phyloP scores from a whole-genome alignment of 37 sponge, comb jelly and placozoan genomes.

The Chondrosia reniformis region DNA sequence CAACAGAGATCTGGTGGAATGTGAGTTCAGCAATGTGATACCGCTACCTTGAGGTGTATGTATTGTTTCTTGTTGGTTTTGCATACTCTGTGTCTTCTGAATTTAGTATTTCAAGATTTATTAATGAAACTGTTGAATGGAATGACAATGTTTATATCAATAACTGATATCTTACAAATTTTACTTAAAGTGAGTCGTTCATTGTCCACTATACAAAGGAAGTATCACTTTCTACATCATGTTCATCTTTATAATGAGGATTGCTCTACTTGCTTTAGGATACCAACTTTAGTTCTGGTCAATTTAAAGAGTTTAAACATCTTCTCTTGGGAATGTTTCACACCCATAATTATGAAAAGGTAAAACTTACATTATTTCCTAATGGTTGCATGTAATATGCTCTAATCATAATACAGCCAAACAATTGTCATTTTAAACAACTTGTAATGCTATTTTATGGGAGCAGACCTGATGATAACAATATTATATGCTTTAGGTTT shows the following conservation, averaged over 20 bases:
- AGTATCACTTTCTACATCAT: not conserved
- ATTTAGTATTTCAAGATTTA: conserved; percentile 9
- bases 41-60: not conserved
- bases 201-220: not conserved
- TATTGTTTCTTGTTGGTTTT: not conserved
- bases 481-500: not conserved
- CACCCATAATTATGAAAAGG: conserved; percentile 87
- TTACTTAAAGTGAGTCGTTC: not conserved
- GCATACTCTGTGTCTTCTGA: not conserved
- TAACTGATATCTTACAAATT: conserved; percentile 17
- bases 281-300: conserved; percentile 22
- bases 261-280: conserved; percentile 16
- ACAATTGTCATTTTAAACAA: not conserved
- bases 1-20: not conserved
- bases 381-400: too few species aligned
- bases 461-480: too few species aligned
- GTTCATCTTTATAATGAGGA: not conserved
- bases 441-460: not conserved
- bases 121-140: not conserved
- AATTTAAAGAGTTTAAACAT: conserved; percentile 73
- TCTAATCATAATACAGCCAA: too few species aligned
- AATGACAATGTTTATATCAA: conserved; percentile 7
- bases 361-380: not conserved
- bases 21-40: not conserved
- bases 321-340: conserved; percentile 79